Conservation (phyloP, 2,797 vertebrate species). For the Oreochromis mossambicus region DNA sequence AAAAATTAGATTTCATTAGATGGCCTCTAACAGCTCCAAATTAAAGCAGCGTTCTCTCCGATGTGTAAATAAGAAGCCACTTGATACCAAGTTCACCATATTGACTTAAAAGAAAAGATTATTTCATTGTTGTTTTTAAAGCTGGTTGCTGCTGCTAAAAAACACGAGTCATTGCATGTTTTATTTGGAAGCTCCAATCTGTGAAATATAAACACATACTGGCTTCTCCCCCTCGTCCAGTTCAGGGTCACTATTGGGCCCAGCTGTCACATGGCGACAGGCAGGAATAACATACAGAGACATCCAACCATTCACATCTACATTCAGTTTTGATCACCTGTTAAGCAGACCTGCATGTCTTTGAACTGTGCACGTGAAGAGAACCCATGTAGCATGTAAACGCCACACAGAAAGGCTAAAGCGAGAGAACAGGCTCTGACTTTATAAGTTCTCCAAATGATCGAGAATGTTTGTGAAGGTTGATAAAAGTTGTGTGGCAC, state of each 20-base stretch:
- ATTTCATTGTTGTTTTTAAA: background rate
- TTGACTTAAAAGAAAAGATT: background rate
- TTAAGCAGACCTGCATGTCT: background rate
- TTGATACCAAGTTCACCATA: background rate
- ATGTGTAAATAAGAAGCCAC: background rate
- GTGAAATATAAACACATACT: background rate
- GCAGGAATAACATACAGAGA: background rate
- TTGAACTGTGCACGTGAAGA: background rate
- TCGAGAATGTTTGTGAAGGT: background rate
- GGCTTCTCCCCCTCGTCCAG: background rate
- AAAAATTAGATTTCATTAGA: background rate
- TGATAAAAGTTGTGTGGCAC: conserved; percentile 1
- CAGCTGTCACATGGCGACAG: background rate
- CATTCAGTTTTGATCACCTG: background rate
- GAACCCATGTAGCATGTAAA: background rate
- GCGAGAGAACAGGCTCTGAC: background rate
- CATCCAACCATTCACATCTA: background rate
- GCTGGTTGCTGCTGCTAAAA: background rate
- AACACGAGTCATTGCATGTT: background rate
- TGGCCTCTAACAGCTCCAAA: background rate
- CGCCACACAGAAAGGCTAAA: background rate
- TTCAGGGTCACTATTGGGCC: background rate
- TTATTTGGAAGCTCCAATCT: background rate
- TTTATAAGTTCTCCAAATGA: background rate
- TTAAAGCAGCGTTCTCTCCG: rapidly evolving